Evolutionary conservation across 37 sponge, comb jelly and placozoan genomes (phyloP), one percentile per base, ranked within the genome.

Genomic region (Axinella damicornis): DNA sequence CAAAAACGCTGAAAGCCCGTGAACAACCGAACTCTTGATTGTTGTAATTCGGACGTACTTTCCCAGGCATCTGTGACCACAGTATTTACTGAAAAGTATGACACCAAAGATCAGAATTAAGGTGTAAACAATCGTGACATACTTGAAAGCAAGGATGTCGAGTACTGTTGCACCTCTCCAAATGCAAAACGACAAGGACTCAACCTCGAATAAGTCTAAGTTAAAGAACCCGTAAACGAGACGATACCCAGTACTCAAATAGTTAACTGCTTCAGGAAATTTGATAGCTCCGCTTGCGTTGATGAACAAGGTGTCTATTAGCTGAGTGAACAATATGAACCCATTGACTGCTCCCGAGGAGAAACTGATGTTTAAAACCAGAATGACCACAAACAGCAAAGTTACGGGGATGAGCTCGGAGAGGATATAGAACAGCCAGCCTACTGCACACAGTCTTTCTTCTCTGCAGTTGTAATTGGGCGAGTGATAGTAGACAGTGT

Each of bases 351-450:
- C 24, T 11, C 88, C 88, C 53, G 76, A 69, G 9, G 83, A 76
- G 52, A 88, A 55, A 31, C 62, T 82, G 62, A 88, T 57, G 40
- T 81, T 81, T 17, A 88, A 62, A 20, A 33, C 40, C 0, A 88
- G 31, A 0, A 88, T 53, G 22, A 75, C 19, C 13, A 81, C 31
- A 68, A 88, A 82, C 5, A 81, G 28, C 1, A 88, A 16, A 32
- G 88, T 88, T 5, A 88, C 70, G 0, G 88, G 88, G 37, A 88
- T 53, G 13, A 82, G 61, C 53, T 88, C 83, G 2, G 88, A 88
- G 30, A 88, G 76, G 52, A 81, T 54, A 53, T 82, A 82, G 57
- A 81, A 75, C 17, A 81, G 35, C 68, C 65, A 69, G 5, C 88
- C 88, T 0, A 39, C 13, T 5, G 67, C 41, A 40, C 67, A 70